phyloP scores from a whole-genome alignment of 2,113 vertebrate species.

The Lepus europaeus region DNA sequence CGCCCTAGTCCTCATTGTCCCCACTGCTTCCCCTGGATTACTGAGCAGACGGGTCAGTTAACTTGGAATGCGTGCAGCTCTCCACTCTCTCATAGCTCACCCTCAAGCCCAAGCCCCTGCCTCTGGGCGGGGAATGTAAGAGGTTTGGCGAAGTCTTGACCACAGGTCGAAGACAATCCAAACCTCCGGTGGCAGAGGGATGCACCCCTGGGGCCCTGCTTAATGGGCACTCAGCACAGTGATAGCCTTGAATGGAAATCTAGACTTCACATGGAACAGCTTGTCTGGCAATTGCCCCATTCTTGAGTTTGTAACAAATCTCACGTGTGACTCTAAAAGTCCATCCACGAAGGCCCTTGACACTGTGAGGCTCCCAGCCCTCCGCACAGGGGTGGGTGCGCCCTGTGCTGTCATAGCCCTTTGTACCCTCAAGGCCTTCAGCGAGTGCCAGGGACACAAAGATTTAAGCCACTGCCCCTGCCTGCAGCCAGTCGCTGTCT shows the following conservation, averaged over 20 bases:
- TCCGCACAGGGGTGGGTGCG: rapidly evolving
- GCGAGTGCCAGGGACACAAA: background rate
- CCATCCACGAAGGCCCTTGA: background rate
- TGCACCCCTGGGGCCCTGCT: background rate
- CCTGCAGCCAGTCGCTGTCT: background rate
- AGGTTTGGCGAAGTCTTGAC: background rate
- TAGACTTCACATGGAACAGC: background rate
- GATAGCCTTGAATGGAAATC: background rate
- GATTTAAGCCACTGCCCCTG: background rate
- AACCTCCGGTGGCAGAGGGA: background rate
- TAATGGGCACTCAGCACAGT: background rate
- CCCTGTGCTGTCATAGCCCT: background rate
- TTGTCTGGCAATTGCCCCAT: background rate
- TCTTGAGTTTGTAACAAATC: background rate
- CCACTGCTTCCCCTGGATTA: background rate
- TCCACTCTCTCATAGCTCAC: background rate
- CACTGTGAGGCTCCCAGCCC: background rate
- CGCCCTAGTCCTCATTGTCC: background rate
- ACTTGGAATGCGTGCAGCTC: background rate
- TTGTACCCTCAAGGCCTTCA: background rate
- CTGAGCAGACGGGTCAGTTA: background rate
- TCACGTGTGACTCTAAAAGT: background rate
- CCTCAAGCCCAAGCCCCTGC: background rate
- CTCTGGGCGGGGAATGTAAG: background rate
- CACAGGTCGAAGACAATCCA: constrained; percentile 5